These are phyloP conservation scores for Stenopsyche tienmushanensis DNA, from an alignment of 1,140 invertebrate genomes.

Conservation along the genomic window DNA sequence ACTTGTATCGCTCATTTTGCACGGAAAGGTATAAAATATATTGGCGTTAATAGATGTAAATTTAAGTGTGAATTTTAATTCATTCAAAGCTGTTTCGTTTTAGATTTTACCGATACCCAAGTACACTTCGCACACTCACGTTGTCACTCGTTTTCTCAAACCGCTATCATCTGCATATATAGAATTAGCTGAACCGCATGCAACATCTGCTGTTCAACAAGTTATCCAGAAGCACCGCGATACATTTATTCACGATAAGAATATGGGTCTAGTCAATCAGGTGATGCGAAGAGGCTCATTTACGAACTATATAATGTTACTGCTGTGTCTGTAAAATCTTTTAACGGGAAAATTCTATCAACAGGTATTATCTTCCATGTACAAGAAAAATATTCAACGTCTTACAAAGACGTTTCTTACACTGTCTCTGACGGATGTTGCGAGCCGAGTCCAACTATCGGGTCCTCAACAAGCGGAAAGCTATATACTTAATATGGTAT, in stretches of 20 bases:
- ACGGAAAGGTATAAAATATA: constrained; percentile 72
- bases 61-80: too few species aligned
- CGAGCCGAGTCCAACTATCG: constrained; percentile 82
- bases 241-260: constrained; percentile 80
- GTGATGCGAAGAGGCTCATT: constrained; percentile 43
- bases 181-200: constrained; percentile 83
- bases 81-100: constrained; percentile 10
- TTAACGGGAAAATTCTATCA: constrained; percentile 21
- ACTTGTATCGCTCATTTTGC: constrained; percentile 84
- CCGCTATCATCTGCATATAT: constrained; percentile 89
- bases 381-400: constrained; percentile 96
- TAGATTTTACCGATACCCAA: constrained; percentile 79
- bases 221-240: constrained; percentile 79
- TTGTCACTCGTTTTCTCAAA: constrained; percentile 87
- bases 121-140: constrained; percentile 83
- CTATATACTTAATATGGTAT: constrained; percentile 90
- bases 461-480: constrained; percentile 87
- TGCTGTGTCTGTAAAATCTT: too few species aligned
- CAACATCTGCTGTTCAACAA: constrained; percentile 70
- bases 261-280: constrained; percentile 80
- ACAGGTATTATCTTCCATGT: constrained; percentile 82
- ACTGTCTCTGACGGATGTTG: constrained; percentile 90
- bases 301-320: neutral
- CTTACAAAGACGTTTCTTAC: constrained; percentile 97
- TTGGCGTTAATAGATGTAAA: constrained; percentile 11